Base-by-base conservation (phyloP, 2,113 vertebrate species). In the Neodon shergylaensis region DNA sequence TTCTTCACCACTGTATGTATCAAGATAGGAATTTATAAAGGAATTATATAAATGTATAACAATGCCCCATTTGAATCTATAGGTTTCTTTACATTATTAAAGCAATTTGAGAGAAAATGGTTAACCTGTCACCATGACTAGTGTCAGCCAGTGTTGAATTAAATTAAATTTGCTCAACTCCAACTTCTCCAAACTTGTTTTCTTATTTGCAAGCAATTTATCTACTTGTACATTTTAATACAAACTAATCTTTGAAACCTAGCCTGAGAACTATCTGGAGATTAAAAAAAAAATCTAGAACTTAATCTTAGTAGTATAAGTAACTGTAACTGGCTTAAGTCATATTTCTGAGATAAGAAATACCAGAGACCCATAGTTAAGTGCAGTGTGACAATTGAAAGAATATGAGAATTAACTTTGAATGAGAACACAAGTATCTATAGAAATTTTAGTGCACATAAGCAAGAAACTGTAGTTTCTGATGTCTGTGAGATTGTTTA, bases 21-120 rank as follows among this genome's bases (percentile, higher is more conserved):
- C 96, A 77, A 93, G 91, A 97, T 91, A 97, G 90, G 88, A 97
- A 97, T 97, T 90, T 92, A 95, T 88, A 95, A 79, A 98, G 79
- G 76, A 82, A 22, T 97, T 58, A 94, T 96, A 94, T 96, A 97
- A 98, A 98, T 97, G 92, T 8, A 36, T 88, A 97, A 89, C 61
- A 94, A 77, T 90, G 87, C 96, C 95, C 97, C 66, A 17, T 73
- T 76, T 95, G 95, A 98, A 98, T 78, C 89, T 97, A 7, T 95
- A 47, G 58, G 58, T 96, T 97, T 70, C 86, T 73, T 96, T 94
- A 96, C 65, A 68, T 92, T 95, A 97, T 97, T 97, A 97, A 98
- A 97, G 87, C 88, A 97, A 97, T 97, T 97, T 98, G 78, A 97
- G 97, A 97, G 94, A 96, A 97, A 95, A 98, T 93, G 22, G 94